Percentiles rank a stretch among this genome's conserved stretches.
Evolutionary conservation across 2,113 vertebrate genomes (phyloP).

Genomic region (Pelecanoides urinatrix): DNA sequence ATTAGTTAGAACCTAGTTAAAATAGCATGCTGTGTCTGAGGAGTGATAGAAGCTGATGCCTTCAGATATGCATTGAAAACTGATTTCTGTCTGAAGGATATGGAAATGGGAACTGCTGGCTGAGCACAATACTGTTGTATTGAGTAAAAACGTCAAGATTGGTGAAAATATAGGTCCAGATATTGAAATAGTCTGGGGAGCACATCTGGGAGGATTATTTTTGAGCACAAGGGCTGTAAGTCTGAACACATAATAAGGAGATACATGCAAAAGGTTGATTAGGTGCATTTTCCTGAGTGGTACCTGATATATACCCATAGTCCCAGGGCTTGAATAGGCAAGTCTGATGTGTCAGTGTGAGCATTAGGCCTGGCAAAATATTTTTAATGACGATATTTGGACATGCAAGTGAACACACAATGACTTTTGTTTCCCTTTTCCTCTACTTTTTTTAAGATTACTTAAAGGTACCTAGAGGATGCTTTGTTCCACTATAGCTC

Average conservation of each 20-base stretch:
- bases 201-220: neutral
- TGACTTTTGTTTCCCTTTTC: conserved; percentile 4
- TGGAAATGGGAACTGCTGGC: neutral
- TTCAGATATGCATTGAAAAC: neutral
- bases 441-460: neutral
- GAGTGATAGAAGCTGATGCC: neutral
- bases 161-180: neutral
- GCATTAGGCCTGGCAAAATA: neutral
- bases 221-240: neutral
- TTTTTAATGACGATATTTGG: neutral
- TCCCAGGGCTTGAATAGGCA: neutral
- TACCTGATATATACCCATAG: neutral
- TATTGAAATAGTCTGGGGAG: neutral
- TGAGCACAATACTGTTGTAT: neutral
- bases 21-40: neutral
- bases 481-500: neutral
- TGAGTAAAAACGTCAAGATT: neutral
- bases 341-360: neutral
- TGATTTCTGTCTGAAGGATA: neutral
- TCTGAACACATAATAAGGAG: neutral
- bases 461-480: neutral
- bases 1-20: conserved; percentile 4
- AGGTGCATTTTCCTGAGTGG: neutral
- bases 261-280: neutral
- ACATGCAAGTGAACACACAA: neutral